Evolutionary conservation across 2,113 vertebrate genomes (phyloP), one percentile per base, ranked within the genome.

Genomic region (Speoplatyrhinus poulsoni): DNA sequence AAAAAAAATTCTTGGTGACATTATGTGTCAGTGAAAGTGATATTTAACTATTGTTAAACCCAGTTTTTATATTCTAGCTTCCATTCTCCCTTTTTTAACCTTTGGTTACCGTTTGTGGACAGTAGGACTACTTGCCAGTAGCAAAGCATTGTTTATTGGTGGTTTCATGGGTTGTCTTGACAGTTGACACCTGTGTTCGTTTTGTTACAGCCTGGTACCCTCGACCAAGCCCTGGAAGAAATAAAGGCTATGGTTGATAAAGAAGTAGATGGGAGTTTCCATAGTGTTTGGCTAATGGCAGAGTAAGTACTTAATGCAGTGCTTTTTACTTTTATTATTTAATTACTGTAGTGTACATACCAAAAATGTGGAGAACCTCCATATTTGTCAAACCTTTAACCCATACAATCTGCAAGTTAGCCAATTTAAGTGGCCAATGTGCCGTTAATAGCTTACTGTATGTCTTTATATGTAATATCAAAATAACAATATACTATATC

Each of bases 201-300:
- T 65, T 88, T 73, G 62, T 82, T 74, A 9, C 54, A 96, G 91
- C 91, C 91, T 26, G 91, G 92, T 62, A 87, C 85, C 46, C 88
- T 96, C 86, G 88, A 93, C 62, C 94, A 95, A 72, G 93, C 90
- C 7, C 12, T 92, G 60, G 90, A 94, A 74, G 90, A 97, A 26
- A 10, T 94, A 53, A 88, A 89, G 73, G 3, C 81, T 65, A 54
- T 73, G 36, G 66, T 92, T 60, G 53, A 86, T 46, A 78, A 84
- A 8, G 87, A 81, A 36, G 82, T 83, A 48, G 93, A 93, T 66
- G 93, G 94, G 72, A 85, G 0, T 1, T 8, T 93, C 72, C 84
- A 79, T 65, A 81, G 92, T 60, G 74, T 88, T 69, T 97, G 93
- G 93, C 92, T 94, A 62, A 75, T 95, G 87, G 87, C 89, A 58